A percentile compares a stretch with the other conserved stretches of the same genome.
Evolutionary conservation across 2,797 vertebrate species (phyloP).

Genomic region (Harpagifer antarcticus): DNA sequence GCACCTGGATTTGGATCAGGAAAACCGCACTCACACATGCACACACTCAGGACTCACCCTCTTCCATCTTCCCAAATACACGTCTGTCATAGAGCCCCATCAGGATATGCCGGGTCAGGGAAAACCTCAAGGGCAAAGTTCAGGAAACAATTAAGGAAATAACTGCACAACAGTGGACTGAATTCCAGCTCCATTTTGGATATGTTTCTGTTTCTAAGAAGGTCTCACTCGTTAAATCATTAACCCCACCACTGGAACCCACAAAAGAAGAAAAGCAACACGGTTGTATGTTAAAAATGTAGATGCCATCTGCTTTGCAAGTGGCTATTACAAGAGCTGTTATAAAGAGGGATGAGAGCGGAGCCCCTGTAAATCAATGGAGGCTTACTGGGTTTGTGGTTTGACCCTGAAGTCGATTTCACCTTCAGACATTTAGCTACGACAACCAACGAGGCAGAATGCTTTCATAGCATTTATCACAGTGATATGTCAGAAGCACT

Average conservation of each 20-base stretch:
- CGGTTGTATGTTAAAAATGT: slow-evolving; percentile 48
- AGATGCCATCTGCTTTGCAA: slow-evolving; percentile 47
- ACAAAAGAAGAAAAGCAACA: slow-evolving; percentile 59
- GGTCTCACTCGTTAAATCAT: slow-evolving; percentile 74
- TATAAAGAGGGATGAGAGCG: slow-evolving; percentile 42
- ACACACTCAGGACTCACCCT: slow-evolving; percentile 9
- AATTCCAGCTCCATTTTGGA: slow-evolving; percentile 54
- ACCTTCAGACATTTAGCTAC: slow-evolving; percentile 62
- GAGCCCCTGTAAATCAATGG: slow-evolving; percentile 52
- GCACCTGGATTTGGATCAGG: slow-evolving; percentile 65
- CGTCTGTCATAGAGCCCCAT: slow-evolving; percentile 60
- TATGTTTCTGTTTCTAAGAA: slow-evolving; percentile 68
- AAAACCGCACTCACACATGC: slow-evolving; percentile 9
- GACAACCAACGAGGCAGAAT: slow-evolving; percentile 23
- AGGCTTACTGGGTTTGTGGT: slow-evolving; percentile 45
- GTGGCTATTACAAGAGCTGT: slow-evolving; percentile 51
- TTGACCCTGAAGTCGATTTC: slow-evolving; percentile 59
- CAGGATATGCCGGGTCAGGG: slow-evolving; percentile 75
- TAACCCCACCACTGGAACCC: slow-evolving; percentile 58
- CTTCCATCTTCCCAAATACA: slow-evolving; percentile 63
- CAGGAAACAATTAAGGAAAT: slow-evolving; percentile 86
- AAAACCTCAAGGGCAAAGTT: slow-evolving; percentile 80
- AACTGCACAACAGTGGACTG: slow-evolving; percentile 59
- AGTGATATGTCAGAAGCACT: slow-evolving; percentile 44
- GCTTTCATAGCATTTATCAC: slow-evolving; percentile 52